Evolutionary conservation across 1,140 invertebrate genomes (phyloP), one percentile per base, ranked within the genome.

Genomic region (Eumeta japonica): DNA sequence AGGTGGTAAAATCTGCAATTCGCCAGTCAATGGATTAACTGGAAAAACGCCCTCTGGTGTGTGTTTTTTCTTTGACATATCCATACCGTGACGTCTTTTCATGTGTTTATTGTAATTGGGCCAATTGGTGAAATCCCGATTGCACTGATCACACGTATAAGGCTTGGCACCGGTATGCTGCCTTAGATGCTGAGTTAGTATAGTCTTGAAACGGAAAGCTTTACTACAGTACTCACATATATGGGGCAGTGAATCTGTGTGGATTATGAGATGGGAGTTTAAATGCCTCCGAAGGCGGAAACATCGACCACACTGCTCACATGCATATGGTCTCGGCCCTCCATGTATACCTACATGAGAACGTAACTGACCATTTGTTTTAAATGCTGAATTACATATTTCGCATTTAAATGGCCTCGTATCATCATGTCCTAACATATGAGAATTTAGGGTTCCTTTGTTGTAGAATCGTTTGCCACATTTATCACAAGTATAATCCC

Each of bases 241-340:
- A 45, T 83, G 85, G 1, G 91, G 91, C 79, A 91, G 88, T 27
- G 87, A 87, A 10, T 90, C 90, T 1, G 91, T 94, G 54, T 95
- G 92, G 20, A 87, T 84, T 40, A 70, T 73, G 28, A 55, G 52
- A 27, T 73, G 68, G 0, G 62, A 59, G 12, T 52, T 55, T 7
- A 68, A 42, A 20, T 73, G 62, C 17, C 58, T 61, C 24, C 56
- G 54, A 0, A 86, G 78, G 24, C 84, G 65, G 51, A 90, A 91
- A 40, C 82, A 80, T 44, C 84, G 74, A 1, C 84, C 84, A 52
- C 88, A 90, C 28, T 83, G 80, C 18, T 84, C 80, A 59, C 88
- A 91, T 19, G 85, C 79, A 62, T 87, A 87, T 0, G 85, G 85
- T 57, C 88, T 88, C 5, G 83, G 79, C 1, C 85, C 82, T 1